Evolutionary conservation across 2,888 invertebrate species (phyloP).

Genomic region (Melanophora roralis): DNA sequence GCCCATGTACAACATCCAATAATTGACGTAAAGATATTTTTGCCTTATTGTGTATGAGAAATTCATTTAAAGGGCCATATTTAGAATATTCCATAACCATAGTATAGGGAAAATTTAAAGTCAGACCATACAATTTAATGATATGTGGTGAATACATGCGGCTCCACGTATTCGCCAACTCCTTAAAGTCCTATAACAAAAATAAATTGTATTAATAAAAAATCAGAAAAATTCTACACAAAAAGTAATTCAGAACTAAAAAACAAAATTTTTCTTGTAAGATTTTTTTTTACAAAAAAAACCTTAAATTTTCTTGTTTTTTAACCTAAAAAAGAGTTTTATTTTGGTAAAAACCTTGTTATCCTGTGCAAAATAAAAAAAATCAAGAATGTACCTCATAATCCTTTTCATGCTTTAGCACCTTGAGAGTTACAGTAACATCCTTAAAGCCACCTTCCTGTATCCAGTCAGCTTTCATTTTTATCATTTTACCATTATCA

Average conservation of each 20-base stretch:
- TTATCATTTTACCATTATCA: constrained; percentile 81
- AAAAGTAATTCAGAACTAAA: not conserved
- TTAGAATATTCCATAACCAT: constrained; percentile 89
- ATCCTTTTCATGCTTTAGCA: constrained; percentile 82
- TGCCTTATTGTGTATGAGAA: constrained; percentile 76
- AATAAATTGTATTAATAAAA: not conserved
- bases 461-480: constrained; percentile 87
- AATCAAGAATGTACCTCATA: constrained; percentile 79
- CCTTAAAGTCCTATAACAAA: constrained; percentile 83
- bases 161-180: constrained; percentile 87
- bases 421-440: constrained; percentile 88
- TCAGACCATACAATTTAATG: constrained; percentile 87
- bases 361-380: not conserved
- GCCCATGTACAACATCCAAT: constrained; percentile 87
- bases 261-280: not conserved
- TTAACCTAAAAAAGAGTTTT: too few relatives aligned
- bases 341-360: too few relatives aligned
- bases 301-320: too few relatives aligned
- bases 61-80: constrained; percentile 85
- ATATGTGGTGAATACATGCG: constrained; percentile 86
- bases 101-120: constrained; percentile 86
- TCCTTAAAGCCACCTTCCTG: constrained; percentile 84
- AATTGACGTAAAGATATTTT: constrained; percentile 83
- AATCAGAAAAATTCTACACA: not conserved
- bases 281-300: too few relatives aligned